phyloP scores from a whole-genome alignment of 2,797 vertebrate species.

The Salarias fasciatus region DNA sequence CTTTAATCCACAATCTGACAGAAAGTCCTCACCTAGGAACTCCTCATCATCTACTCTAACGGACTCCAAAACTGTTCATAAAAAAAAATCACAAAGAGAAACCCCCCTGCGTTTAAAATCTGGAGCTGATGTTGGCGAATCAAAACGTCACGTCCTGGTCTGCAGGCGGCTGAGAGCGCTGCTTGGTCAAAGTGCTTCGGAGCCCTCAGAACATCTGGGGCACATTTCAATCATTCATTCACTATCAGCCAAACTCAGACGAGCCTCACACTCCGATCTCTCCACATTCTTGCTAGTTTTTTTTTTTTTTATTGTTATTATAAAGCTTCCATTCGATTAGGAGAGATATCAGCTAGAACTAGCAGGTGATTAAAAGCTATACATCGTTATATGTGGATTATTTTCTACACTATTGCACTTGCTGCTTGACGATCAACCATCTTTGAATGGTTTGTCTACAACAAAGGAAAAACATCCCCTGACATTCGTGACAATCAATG shows the following conservation, averaged over 20 bases:
- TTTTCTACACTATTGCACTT: conserved; percentile 66
- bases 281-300: conserved; percentile 14
- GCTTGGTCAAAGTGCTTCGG: conserved; percentile 62
- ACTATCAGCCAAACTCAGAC: conserved; percentile 20
- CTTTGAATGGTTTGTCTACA: conserved; percentile 18
- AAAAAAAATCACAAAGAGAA: conserved; percentile 31
- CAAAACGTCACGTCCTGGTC: not conserved
- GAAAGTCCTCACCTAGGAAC: not conserved
- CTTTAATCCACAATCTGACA: conserved; percentile 14
- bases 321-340: conserved; percentile 39
- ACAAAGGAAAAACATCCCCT: conserved; percentile 26
- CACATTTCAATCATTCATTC: conserved; percentile 2
- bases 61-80: conserved; percentile 15
- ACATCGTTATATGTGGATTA: conserved; percentile 38
- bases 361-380: conserved; percentile 38
- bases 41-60: conserved; percentile 1
- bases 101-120: not conserved
- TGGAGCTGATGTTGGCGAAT: not conserved
- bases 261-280: conserved; percentile 21
- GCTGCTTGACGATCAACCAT: conserved; percentile 19
- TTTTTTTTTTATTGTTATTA: not conserved
- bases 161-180: conserved; percentile 22
- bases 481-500: conserved; percentile 52
- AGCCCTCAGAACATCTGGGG: conserved; percentile 15
- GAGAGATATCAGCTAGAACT: conserved; percentile 32